phyloP scores from a whole-genome alignment of 2,797 vertebrate genomes.

The Coracias cyanogaster region DNA sequence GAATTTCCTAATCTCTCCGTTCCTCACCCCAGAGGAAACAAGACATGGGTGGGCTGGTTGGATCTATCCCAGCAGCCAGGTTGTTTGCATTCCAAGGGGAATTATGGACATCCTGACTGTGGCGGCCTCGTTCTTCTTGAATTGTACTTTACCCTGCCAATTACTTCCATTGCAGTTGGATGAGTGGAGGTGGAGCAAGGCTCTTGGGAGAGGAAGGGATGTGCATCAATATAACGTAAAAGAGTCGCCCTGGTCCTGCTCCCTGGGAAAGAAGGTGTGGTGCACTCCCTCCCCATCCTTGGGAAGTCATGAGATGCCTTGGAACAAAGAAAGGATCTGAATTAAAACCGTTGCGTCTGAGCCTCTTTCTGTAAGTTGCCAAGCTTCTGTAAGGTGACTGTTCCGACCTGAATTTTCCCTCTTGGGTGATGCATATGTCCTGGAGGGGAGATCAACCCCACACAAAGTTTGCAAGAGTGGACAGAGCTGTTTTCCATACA shows the following conservation, averaged over 20 bases:
- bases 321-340: slow-evolving; percentile 25
- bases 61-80: neutral
- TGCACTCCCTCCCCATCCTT: neutral
- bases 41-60: slow-evolving; percentile 17
- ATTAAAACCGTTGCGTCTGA: slow-evolving; percentile 16
- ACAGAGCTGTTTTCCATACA: neutral
- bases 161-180: slow-evolving; percentile 26
- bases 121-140: neutral
- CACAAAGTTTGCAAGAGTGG: neutral
- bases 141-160: slow-evolving; percentile 36
- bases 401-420: slow-evolving; percentile 2
- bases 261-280: neutral
- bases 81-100: slow-evolving; percentile 36
- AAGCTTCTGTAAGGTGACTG: slow-evolving; percentile 6
- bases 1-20: slow-evolving; percentile 85
- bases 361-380: slow-evolving; percentile 33
- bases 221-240: neutral
- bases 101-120: slow-evolving; percentile 20
- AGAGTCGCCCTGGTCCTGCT: neutral
- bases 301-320: slow-evolving; percentile 16
- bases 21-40: neutral
- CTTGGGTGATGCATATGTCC: neutral
- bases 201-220: neutral
- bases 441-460: neutral
- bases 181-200: slow-evolving; percentile 21